Evolutionary conservation across 2,888 invertebrate genomes (phyloP), one percentile per base, ranked within the genome.

Genomic region (Meiosimyza decipiens): DNA sequence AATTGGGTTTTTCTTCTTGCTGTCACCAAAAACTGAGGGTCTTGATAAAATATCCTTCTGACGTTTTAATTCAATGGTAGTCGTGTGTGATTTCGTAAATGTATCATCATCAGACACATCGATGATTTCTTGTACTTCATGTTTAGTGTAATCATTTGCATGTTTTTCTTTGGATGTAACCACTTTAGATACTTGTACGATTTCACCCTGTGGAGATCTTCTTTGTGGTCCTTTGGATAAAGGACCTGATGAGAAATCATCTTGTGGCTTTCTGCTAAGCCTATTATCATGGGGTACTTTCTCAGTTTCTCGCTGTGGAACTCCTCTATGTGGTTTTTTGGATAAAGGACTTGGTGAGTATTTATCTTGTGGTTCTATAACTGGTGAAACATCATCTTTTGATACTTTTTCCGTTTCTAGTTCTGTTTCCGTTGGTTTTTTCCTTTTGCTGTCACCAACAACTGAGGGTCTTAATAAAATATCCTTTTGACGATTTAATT

Each of bases 11-110:
- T 60, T 49, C 9, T 59, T 59, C 4, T 59, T 51, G 28, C 28
- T 28, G 49, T 69, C 68, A 59, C 77, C 75, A 67, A 77, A 79
- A 33, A 79, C 87, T 13, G 90, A 89, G 1, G 90, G 89, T 73
- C 89, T 84, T 54, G 83, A 88, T 18, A 89, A 81, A 66, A 90
- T 89, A 78, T 90, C 89, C 68, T 86, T 84, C 69, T 88, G 88
- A 71, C 86, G 76, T 76, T 82, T 79, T 5, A 83, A 64, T 70
- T 85, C 85, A 33, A 84, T 79, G 33, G 79, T 77, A 13, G 80
- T 82, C 6, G 85, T 82, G 59, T 85, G 85, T 6, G 77, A 77
- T 73, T 82, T 80, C 12, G 82, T 76, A 68, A 74, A 73, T 54
- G 6, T 40, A 40, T 40, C 40, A 40, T 40, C 40, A 40, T 7